Conservation (phyloP, 2,888 invertebrate genomes). For the Phlogophora meticulosa region DNA sequence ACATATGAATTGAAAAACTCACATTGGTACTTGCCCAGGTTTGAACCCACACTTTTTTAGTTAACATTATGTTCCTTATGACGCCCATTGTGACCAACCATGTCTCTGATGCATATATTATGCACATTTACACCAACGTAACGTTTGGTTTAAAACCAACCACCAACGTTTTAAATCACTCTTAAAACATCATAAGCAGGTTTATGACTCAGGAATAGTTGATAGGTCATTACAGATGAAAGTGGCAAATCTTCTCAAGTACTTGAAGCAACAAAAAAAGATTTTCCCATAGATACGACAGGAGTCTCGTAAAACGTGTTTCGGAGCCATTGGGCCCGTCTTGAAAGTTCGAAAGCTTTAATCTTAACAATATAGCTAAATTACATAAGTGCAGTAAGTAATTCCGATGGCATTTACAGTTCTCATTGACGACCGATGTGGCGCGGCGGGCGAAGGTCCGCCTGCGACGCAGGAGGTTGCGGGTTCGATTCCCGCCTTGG, state of each 20-base stretch:
- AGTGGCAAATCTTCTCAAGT: slow-evolving; percentile 2
- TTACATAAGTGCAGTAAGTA: slow-evolving; percentile 4
- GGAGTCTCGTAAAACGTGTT: slow-evolving; percentile 49
- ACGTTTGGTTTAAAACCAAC: too few relatives aligned
- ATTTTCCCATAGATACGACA: slow-evolving; percentile 34
- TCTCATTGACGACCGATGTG: too few relatives aligned
- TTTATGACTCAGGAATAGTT: slow-evolving; percentile 11
- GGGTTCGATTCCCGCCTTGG: too few relatives aligned
- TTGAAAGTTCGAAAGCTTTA: slow-evolving; percentile 46
- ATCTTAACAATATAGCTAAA: slow-evolving; percentile 38
- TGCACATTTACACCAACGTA: too few relatives aligned
- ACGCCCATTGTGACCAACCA: too few relatives aligned
- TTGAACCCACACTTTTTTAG: too few relatives aligned
- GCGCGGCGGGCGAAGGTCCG: too few relatives aligned
- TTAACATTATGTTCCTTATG: too few relatives aligned
- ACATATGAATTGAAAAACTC: too few relatives aligned
- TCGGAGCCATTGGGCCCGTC: slow-evolving; percentile 12
- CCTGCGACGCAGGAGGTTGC: too few relatives aligned
- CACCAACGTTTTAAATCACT: background rate
- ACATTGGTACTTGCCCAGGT: too few relatives aligned
- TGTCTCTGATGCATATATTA: too few relatives aligned
- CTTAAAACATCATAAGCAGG: background rate
- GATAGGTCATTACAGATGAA: slow-evolving; percentile 16
- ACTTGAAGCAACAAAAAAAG: slow-evolving; percentile 13
- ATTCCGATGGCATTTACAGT: background rate